phyloP scores from a whole-genome alignment of 2,113 vertebrate species.

The Nesospiza acunhae region DNA sequence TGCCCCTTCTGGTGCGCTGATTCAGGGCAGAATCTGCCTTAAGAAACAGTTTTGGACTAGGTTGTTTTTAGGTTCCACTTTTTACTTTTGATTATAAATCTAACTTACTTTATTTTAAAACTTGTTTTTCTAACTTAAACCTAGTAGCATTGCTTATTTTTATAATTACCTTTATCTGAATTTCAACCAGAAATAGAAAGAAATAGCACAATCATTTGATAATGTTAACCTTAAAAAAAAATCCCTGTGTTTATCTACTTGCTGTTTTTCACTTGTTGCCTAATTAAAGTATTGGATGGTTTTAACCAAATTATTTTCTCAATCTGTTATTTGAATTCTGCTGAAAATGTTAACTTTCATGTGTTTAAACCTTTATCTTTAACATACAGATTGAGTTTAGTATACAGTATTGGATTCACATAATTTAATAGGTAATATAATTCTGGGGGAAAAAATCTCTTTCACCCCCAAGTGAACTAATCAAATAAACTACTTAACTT shows the following conservation, averaged over 20 bases:
- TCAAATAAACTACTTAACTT: constrained; percentile 55
- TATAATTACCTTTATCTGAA: constrained; percentile 73
- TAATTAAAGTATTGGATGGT: constrained; percentile 73
- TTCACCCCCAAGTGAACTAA: constrained; percentile 43
- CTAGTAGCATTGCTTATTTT: constrained; percentile 35
- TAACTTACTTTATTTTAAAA: constrained; percentile 50
- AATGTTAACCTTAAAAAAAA: constrained; percentile 39
- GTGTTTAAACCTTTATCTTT: constrained; percentile 74
- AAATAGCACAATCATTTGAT: constrained; percentile 63
- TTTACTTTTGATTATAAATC: constrained; percentile 30
- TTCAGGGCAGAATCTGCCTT: not conserved
- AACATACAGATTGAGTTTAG: constrained; percentile 42
- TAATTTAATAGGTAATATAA: constrained; percentile 39
- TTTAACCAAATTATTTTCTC: constrained; percentile 70
- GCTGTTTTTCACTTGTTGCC: constrained; percentile 51
- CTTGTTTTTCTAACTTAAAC: constrained; percentile 46
- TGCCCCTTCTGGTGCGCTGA: not conserved
- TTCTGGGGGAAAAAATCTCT: not conserved
- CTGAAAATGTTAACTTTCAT: constrained; percentile 44
- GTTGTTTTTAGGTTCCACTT: not conserved
- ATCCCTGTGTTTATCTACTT: constrained; percentile 51
- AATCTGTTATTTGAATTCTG: constrained; percentile 63
- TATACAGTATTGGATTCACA: constrained; percentile 6
- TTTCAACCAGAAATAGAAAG: constrained; percentile 67
- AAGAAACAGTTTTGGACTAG: not conserved